Evolutionary conservation across 1,140 invertebrate genomes (phyloP).

Genomic region (Habropoda laboriosa): DNA sequence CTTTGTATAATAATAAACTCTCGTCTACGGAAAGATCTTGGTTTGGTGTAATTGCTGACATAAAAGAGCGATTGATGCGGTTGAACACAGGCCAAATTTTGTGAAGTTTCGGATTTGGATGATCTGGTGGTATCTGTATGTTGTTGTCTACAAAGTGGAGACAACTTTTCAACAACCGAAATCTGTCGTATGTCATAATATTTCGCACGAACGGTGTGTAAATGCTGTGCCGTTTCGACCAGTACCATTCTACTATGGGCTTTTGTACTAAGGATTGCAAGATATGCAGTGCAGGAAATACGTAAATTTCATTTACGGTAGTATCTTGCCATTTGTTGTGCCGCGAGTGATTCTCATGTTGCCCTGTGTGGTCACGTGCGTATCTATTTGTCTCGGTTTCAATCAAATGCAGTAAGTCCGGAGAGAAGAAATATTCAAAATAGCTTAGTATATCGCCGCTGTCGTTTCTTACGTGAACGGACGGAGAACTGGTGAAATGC

Average conservation of each 20-base stretch:
- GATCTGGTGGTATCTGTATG: no score
- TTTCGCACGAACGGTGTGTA: background rate
- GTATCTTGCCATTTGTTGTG: background rate
- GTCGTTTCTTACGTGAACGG: background rate
- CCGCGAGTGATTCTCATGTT: background rate
- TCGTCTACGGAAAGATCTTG: conserved; percentile 27
- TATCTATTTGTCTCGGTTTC: background rate
- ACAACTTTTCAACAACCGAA: no score
- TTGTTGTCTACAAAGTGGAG: no score
- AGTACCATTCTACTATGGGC: conserved; percentile 1
- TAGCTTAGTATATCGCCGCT: background rate
- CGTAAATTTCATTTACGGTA: background rate
- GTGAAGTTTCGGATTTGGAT: no score
- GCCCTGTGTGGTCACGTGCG: background rate
- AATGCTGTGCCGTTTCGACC: conserved; percentile 11
- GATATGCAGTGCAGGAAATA: background rate
- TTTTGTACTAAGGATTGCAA: background rate
- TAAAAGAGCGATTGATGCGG: no score
- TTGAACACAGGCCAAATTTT: no score
- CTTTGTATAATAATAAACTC: conserved; percentile 33
- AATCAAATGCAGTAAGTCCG: no score
- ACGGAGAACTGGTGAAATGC: no score
- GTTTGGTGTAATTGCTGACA: background rate
- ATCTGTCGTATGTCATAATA: background rate
- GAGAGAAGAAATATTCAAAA: background rate